Evolutionary conservation across 2,113 vertebrate species (phyloP).

Genomic region (Pycnonotus jocosus): DNA sequence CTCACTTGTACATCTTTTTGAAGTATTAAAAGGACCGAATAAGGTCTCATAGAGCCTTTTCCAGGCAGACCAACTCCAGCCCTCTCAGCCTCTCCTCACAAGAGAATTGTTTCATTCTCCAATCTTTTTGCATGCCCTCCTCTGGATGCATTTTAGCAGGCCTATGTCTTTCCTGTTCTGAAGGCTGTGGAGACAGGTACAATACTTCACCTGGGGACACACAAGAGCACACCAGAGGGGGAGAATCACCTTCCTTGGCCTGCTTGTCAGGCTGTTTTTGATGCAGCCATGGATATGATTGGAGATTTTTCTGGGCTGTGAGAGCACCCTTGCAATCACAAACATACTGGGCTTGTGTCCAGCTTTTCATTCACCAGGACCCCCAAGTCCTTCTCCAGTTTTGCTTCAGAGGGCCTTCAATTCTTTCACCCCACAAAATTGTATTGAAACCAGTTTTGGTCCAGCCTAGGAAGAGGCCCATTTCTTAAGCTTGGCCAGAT

Average conservation of each 20-base stretch:
- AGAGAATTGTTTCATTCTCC: not conserved
- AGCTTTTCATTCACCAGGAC: not conserved
- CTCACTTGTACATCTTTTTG: not conserved
- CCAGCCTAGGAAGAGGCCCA: rapidly evolving
- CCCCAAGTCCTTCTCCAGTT: not conserved
- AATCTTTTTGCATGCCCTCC: rapidly evolving
- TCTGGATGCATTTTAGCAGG: not conserved
- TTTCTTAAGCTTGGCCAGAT: not conserved
- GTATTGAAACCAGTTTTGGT: not conserved
- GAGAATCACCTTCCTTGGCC: not conserved
- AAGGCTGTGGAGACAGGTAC: rapidly evolving
- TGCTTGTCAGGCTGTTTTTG: not conserved
- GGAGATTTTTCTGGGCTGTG: not conserved
- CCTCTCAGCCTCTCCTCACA: not conserved
- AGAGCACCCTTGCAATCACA: not conserved
- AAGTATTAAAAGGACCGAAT: rapidly evolving
- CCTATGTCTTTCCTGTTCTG: not conserved
- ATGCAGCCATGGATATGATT: not conserved
- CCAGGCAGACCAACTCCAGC: not conserved
- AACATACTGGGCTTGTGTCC: not conserved
- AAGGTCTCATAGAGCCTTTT: not conserved
- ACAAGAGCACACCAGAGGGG: rapidly evolving
- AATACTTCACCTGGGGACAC: too few relatives aligned
- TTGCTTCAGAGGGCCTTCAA: not conserved
- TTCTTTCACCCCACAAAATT: not conserved